These are phyloP conservation scores for Helogale parvula DNA, from an alignment of 2,113 vertebrate species.

Conservation along the genomic window DNA sequence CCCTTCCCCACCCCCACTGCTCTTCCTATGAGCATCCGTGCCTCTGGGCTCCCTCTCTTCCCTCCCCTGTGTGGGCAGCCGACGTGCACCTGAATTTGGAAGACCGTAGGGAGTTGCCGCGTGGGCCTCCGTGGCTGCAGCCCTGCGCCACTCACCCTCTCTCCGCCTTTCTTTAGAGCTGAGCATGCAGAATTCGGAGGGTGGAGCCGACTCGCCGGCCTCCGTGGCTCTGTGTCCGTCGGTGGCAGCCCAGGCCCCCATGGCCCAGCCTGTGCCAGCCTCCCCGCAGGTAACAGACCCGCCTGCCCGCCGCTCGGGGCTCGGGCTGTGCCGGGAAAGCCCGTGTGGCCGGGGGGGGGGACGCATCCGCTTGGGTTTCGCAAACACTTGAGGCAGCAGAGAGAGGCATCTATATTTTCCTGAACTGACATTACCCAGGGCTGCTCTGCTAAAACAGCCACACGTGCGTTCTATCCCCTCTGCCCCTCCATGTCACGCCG, in stretches of 20 bases:
- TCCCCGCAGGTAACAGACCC: constrained; percentile 93
- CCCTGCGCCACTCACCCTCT: background rate
- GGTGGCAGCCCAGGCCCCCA: constrained; percentile 91
- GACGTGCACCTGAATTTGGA: constrained; percentile 53
- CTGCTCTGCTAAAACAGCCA: background rate
- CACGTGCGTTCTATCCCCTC: background rate
- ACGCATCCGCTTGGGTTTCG: background rate
- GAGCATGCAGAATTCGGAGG: constrained; percentile 97
- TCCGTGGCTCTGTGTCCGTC: constrained; percentile 91
- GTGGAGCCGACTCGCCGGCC: constrained; percentile 90
- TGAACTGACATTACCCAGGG: background rate
- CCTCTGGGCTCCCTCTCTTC: constrained; percentile 37
- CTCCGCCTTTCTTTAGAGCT: constrained; percentile 81
- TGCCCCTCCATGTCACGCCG: background rate
- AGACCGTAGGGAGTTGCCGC: background rate
- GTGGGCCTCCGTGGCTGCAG: background rate
- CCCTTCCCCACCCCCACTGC: constrained; percentile 52
- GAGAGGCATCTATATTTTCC: background rate
- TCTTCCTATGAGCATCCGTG: constrained; percentile 72
- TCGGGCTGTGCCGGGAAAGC: background rate
- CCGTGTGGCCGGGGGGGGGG: background rate
- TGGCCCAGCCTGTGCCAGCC: constrained; percentile 94
- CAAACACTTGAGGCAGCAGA: background rate
- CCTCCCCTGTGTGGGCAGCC: constrained; percentile 26
- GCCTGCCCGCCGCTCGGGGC: constrained; percentile 27